phyloP scores from a whole-genome alignment of 2,113 vertebrate species.

The Ginglymostoma cirratum region DNA sequence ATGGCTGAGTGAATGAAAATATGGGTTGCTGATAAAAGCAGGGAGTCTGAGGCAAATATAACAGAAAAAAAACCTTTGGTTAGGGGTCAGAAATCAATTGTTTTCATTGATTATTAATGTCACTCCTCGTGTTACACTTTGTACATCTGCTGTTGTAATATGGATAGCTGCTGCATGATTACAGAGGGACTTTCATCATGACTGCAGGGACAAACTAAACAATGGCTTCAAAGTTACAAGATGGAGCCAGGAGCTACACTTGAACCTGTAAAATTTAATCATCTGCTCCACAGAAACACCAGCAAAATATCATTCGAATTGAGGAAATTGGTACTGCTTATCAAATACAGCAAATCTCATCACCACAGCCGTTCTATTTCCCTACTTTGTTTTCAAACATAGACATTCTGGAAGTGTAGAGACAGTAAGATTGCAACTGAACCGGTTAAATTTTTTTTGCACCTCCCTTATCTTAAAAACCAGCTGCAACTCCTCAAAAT shows the following conservation, averaged over 20 bases:
- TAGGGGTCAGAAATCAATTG: neutral
- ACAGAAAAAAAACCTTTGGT: neutral
- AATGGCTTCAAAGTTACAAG: neutral
- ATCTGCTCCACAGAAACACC: neutral
- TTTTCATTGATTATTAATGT: conserved; percentile 15
- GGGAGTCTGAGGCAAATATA: neutral
- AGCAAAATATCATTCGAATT: neutral
- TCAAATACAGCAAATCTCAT: neutral
- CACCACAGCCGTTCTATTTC: neutral
- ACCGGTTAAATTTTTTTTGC: neutral
- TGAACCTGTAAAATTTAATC: neutral
- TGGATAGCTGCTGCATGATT: neutral
- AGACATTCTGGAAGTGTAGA: neutral
- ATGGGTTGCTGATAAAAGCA: neutral
- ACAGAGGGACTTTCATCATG: neutral
- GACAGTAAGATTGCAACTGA: neutral
- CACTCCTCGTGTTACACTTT: neutral
- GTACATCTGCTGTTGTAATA: neutral
- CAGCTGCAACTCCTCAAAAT: neutral
- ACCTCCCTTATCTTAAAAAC: neutral
- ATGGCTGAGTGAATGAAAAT: neutral
- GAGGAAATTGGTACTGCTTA: neutral
- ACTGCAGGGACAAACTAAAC: neutral
- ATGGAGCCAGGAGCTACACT: neutral
- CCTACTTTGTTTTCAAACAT: neutral